These are phyloP conservation scores for Pelosia muscerda DNA, from an alignment of 2,888 invertebrate genomes.

Conservation along the genomic window DNA sequence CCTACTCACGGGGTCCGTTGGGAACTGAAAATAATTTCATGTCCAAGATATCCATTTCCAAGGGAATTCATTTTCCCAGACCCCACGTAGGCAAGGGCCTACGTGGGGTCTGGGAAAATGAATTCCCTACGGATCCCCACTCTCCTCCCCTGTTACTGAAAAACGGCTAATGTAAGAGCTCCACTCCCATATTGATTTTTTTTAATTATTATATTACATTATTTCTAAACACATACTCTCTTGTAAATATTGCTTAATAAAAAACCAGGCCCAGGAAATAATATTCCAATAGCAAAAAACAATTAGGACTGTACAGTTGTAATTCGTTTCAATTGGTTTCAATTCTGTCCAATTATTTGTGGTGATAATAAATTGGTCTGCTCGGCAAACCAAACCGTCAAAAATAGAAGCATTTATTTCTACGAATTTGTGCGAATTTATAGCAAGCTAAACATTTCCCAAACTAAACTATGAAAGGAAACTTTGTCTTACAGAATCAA, in stretches of 20 bases:
- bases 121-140: no score
- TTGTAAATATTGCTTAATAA: background rate
- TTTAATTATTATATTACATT: background rate
- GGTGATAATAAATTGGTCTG: background rate
- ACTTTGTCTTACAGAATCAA: background rate
- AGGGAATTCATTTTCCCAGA: no score
- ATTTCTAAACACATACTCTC: background rate
- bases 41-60: no score
- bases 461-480: background rate
- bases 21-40: no score
- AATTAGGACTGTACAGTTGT: background rate
- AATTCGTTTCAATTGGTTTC: conserved; percentile 8
- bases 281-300: background rate
- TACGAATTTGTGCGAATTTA: background rate
- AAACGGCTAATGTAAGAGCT: no score
- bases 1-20: no score
- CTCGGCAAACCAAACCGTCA: background rate
- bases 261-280: background rate
- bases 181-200: no score
- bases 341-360: conserved; percentile 11
- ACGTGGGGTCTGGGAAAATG: no score
- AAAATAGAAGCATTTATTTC: background rate
- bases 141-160: no score
- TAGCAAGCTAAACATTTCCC: background rate
- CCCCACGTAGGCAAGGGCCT: no score